Conservation (phyloP, 2,113 vertebrate species). For the Xiphorhynchus elegans region DNA sequence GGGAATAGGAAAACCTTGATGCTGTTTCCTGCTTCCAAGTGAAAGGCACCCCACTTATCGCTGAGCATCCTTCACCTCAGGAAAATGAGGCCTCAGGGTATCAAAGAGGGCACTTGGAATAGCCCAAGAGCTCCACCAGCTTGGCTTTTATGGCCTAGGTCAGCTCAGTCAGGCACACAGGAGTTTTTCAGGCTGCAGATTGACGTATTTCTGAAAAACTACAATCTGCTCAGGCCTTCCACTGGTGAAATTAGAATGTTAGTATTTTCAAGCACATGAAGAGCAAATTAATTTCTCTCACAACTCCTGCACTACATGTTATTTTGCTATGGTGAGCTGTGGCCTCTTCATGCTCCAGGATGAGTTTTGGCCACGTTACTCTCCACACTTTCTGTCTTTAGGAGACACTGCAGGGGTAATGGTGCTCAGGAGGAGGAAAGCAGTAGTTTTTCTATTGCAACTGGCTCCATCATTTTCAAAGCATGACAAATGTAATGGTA, state of each 20-base stretch:
- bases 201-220: neutral
- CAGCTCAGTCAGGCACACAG: neutral
- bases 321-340: neutral
- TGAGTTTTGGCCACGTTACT: neutral
- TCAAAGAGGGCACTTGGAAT: neutral
- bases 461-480: neutral
- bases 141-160: neutral
- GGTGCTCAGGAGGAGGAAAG: neutral
- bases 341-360: neutral
- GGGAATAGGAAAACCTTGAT: conserved; percentile 31
- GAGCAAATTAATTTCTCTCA: neutral
- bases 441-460: neutral
- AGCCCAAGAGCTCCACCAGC: neutral
- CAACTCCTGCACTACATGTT: neutral
- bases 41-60: neutral
- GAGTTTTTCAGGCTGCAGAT: neutral
- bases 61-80: neutral
- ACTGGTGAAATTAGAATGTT: neutral
- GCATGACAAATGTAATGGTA: neutral
- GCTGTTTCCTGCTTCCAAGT: conserved; percentile 24
- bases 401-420: neutral
- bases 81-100: neutral
- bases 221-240: neutral
- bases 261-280: neutral
- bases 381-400: neutral